Base-by-base conservation (phyloP, 92 coral and sea anemone species). In the Isaurus tuberculatus region DNA sequence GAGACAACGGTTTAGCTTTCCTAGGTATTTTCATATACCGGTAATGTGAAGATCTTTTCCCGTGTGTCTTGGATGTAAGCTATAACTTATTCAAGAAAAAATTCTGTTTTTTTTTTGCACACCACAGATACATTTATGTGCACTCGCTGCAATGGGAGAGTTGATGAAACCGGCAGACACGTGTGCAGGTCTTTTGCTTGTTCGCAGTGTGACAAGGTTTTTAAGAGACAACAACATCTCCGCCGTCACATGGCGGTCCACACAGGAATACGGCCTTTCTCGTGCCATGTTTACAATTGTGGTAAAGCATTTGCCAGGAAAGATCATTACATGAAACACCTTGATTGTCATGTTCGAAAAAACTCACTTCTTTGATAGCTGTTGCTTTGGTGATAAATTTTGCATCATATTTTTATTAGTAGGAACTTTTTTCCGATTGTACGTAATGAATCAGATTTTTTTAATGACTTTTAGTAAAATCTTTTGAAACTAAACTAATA, bases 181-280 rank as follows among this genome's bases (percentile, higher is more conserved):
- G 78, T 44, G 78, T 46, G 60, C 60, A 72, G 78, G 36, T 14
- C 78, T 16, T 72, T 43, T 32, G 7, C 78, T 15, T 72, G 78
- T 36, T 6, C 78, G 19, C 32, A 72, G 40, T 72, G 78, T 27
- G 30, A 49, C 29, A 72, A 72, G 60, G 16, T 32, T 15, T 72
- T 72, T 8, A 72, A 43, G n/a, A 43, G 78, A 44, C 58, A 42
- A 15, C 78, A 72, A 29, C 49, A 65, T 22, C 82, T 77, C 16
- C 64, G 46, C 16, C 82, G 82, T 26, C 82, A 77, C 70, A 34
- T 77, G 82, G 22, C 64, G 22, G 58, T 77, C 27, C 91, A 87
- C 37, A 87, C 87, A 22, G 91, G 91, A 37, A 86, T 82, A 65
- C 68, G 78, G 57, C 91, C 91, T 5, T 87, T 63, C 58, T 74